Percentiles rank a stretch among this genome's conserved stretches.
These are phyloP conservation scores for Novumbra hubbsi DNA, from an alignment of 2,797 vertebrate genomes.

Conservation along the genomic window DNA sequence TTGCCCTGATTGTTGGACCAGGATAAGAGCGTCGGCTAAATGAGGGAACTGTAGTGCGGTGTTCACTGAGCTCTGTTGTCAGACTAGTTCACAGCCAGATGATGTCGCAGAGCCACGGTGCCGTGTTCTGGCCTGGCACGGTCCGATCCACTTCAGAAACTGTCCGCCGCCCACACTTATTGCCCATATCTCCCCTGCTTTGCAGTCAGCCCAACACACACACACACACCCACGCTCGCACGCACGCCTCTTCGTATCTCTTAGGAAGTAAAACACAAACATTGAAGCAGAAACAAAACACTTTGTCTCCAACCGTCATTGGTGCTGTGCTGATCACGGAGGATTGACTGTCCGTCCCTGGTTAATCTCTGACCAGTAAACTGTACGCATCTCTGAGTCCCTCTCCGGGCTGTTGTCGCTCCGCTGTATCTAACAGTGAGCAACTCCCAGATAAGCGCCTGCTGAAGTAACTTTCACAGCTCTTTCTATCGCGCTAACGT, in stretches of 20 bases:
- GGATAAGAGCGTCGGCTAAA: not conserved
- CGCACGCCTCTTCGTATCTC: not conserved
- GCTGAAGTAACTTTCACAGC: conserved; percentile 39
- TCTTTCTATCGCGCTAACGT: conserved; percentile 16
- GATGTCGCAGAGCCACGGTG: conserved; percentile 28
- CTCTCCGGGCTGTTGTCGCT: not conserved
- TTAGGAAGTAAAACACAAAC: conserved; percentile 15
- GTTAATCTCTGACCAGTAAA: conserved; percentile 4
- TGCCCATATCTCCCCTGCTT: conserved; percentile 35
- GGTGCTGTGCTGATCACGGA: conserved; percentile 47
- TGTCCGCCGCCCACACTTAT: conserved; percentile 34
- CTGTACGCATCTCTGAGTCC: no score
- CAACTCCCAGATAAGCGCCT: conserved; percentile 40
- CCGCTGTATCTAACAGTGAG: conserved; percentile 1
- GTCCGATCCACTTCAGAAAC: conserved; percentile 51
- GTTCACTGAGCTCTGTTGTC: conserved; percentile 13
- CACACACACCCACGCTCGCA: conserved; percentile 10
- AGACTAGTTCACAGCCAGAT: not conserved
- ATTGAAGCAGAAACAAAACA: conserved; percentile 16
- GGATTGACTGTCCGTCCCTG: conserved; percentile 30
- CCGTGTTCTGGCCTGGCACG: conserved; percentile 21
- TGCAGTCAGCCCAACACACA: conserved; percentile 27
- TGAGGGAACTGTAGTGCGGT: not conserved
- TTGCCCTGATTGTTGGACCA: not conserved
- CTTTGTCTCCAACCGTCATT: conserved; percentile 38